phyloP scores from a whole-genome alignment of 2,888 invertebrate genomes.

The Eristalinus sepulchralis region DNA sequence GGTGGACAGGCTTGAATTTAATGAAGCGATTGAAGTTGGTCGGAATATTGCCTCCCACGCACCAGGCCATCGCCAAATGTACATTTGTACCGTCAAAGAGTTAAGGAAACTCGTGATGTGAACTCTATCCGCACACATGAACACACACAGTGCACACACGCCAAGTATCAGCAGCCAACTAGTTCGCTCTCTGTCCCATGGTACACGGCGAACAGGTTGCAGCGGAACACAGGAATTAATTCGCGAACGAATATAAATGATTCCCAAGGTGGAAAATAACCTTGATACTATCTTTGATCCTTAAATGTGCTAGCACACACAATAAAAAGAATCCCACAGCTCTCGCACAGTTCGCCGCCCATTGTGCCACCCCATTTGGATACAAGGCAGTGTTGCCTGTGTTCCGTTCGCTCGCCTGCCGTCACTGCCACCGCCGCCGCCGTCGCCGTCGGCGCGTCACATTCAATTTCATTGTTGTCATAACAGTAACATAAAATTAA shows the following conservation, averaged over 20 bases:
- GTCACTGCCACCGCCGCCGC: neutral
- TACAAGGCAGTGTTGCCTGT: constrained; percentile 63
- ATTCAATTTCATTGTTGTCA: constrained; percentile 81
- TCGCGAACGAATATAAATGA: constrained; percentile 71
- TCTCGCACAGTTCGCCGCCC: neutral
- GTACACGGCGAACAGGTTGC: constrained; percentile 63
- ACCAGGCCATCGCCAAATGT: neutral
- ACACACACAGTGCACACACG: neutral
- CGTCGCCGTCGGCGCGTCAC: constrained; percentile 74
- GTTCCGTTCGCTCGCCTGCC: constrained; percentile 14
- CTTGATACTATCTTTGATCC: constrained; percentile 69
- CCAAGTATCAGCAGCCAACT: neutral
- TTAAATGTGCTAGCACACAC: constrained; percentile 69
- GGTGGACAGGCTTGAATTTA: too few relatives aligned
- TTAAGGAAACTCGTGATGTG: neutral
- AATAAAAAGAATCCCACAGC: constrained; percentile 60
- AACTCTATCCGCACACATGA: neutral
- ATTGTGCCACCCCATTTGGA: constrained; percentile 30
- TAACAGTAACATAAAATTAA: constrained; percentile 81
- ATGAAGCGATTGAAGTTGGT: too few relatives aligned
- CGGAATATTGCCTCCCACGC: too few relatives aligned
- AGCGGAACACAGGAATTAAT: constrained; percentile 66
- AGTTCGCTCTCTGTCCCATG: neutral
- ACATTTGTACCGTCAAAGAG: neutral
- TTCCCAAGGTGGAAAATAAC: constrained; percentile 71